Percentiles rank a stretch among this genome's conserved stretches.
Conservation (phyloP, 2,797 vertebrate genomes). For the Echeneis naucrates region DNA sequence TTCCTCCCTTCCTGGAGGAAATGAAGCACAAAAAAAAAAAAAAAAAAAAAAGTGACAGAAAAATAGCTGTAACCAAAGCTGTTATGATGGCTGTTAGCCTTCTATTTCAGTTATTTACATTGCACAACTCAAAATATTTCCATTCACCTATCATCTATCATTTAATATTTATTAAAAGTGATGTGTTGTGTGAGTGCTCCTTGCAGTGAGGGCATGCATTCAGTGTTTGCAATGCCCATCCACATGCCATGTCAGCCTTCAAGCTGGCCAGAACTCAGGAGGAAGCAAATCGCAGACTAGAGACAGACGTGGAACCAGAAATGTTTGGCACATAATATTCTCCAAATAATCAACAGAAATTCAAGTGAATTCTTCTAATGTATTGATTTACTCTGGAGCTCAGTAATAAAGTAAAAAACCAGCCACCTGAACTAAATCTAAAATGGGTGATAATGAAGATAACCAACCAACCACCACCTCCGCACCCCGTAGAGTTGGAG, state of each 20-base stretch:
- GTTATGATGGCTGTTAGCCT: slow-evolving; percentile 19
- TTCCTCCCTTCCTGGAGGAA: slow-evolving; percentile 36
- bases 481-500: neutral
- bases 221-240: neutral
- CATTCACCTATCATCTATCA: neutral
- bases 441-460: slow-evolving; percentile 5
- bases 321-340: neutral
- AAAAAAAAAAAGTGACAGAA: slow-evolving; percentile 10
- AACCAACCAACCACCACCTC: no score
- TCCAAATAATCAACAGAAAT: slow-evolving; percentile 18
- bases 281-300: neutral
- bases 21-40: slow-evolving; percentile 11
- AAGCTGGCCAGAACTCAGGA: neutral
- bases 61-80: slow-evolving; percentile 6
- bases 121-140: neutral
- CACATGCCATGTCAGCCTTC: slow-evolving; percentile 6
- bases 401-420: slow-evolving; percentile 6
- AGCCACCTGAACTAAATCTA: slow-evolving; percentile 20
- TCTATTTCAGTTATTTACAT: slow-evolving; percentile 13
- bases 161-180: neutral
- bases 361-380: neutral
- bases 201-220: slow-evolving; percentile 12
- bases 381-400: neutral
- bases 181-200: neutral
- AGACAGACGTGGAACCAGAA: no score